Evolutionary conservation across 1,140 invertebrate genomes (phyloP).

Genomic region (Gonatopus flavifemur): DNA sequence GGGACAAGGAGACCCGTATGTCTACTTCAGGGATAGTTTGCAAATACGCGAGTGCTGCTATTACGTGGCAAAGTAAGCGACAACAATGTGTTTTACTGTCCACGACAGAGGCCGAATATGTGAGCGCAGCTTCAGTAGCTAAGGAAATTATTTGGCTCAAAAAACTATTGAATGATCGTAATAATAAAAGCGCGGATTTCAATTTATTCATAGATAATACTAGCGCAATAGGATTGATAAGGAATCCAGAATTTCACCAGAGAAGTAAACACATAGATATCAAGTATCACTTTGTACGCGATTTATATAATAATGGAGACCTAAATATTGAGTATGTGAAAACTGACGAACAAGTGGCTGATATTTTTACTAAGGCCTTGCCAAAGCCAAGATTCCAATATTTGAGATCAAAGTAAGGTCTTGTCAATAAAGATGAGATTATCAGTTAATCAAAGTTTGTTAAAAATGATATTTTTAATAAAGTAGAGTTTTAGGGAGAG

Average conservation of each 20-base stretch:
- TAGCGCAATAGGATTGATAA: conserved; percentile 20
- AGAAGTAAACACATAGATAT: too few relatives aligned
- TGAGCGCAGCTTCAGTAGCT: conserved; percentile 26
- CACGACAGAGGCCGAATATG: conserved; percentile 44
- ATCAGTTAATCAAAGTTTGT: too few relatives aligned
- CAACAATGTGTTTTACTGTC: conserved; percentile 28
- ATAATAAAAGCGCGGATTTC: neutral
- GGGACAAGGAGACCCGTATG: conserved; percentile 3
- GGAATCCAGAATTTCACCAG: conserved; percentile 24
- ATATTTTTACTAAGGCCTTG: too few relatives aligned
- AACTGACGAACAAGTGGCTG: too few relatives aligned
- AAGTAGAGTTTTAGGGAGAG: too few relatives aligned
- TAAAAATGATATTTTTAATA: too few relatives aligned
- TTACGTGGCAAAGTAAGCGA: conserved; percentile 34
- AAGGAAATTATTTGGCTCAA: conserved; percentile 21
- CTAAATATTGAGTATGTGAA: too few relatives aligned
- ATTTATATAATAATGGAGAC: too few relatives aligned
- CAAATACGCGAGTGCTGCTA: conserved; percentile 12
- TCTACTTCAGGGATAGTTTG: conserved; percentile 15
- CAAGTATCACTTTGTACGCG: conserved; percentile 35
- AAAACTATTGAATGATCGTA: neutral
- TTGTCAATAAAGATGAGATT: too few relatives aligned
- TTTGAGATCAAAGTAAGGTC: too few relatives aligned
- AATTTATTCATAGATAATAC: conserved; percentile 19
- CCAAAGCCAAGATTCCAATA: too few relatives aligned